Base-by-base conservation (phyloP, 2,888 invertebrate genomes). In the Apomyelois bistriatella region DNA sequence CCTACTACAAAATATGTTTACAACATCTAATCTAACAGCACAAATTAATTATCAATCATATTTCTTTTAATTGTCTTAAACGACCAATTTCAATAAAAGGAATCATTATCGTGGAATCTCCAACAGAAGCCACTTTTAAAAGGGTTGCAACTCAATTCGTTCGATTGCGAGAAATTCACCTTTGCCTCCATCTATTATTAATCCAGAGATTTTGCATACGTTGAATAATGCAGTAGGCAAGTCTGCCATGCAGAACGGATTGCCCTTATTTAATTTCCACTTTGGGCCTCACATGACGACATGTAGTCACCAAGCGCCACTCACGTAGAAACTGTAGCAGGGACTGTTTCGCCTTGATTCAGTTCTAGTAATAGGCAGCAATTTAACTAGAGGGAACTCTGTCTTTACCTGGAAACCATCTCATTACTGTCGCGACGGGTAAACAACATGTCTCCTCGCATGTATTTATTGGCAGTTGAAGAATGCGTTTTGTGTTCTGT, bases 121-220 rank as follows among this genome's bases (percentile, higher is more conserved):
- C 5, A 22, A 22, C n/a, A 22, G 22, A 22, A 22, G 2, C 22
- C 22, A 22, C 5, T 5, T 22, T 5, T 22, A 22, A 78, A 80
- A 80, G 76, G 78, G 76, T 78, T 70, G 68, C 69, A 77, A 64
- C 71, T 79, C 70, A 69, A 75, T 77, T 77, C 66, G 61, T 76
- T 64, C 74, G 72, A 76, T 77, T 73, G 69, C 72, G 68, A 76
- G 72, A 66, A 77, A 74, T 78, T 71, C 71, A 81, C 76, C 79
- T 81, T 79, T 68, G 72, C 72, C 70, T 74, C 77, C 77, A 79
- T 83, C 80, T 84, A 82, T 79, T 82, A 85, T 84, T 82, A 82
- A 83, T 82, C 75, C 67, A 58, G 64, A 70, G 66, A 76, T 79
- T 85, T 85, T 79, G 83, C 83, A 84, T 84, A 79, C 74, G 72